Conservation (phyloP, 2,113 vertebrate species). For the Fulmarus glacialis region DNA sequence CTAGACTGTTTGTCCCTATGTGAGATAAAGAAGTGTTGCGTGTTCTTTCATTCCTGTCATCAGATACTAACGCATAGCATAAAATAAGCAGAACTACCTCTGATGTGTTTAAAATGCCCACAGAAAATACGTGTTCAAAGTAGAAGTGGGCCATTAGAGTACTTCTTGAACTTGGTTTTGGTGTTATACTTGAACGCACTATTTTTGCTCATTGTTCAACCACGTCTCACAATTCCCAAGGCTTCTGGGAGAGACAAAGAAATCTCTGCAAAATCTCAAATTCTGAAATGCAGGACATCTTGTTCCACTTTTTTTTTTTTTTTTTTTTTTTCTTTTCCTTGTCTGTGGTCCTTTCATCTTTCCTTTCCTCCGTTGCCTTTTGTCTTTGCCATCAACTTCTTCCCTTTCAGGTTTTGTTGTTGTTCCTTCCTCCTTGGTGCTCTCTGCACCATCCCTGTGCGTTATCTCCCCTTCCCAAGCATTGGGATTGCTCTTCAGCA, state of each 20-base stretch:
- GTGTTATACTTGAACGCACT: neutral
- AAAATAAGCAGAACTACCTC: neutral
- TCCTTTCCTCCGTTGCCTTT: neutral
- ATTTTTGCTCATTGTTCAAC: neutral
- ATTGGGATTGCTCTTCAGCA: neutral
- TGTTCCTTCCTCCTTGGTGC: slow-evolving; percentile 39
- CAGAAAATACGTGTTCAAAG: neutral
- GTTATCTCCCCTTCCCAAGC: slow-evolving; percentile 21
- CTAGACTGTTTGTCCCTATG: neutral
- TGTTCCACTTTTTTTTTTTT: neutral
- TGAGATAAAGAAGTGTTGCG: neutral
- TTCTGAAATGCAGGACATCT: neutral
- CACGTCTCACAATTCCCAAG: neutral
- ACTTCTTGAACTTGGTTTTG: neutral
- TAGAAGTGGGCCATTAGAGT: neutral
- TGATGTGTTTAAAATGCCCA: neutral
- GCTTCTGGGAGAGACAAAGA: neutral
- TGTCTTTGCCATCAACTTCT: slow-evolving; percentile 12
- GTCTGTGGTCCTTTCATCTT: neutral
- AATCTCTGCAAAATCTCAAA: neutral
- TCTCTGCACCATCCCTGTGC: neutral
- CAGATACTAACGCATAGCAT: accelerated
- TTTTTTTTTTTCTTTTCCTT: too few relatives aligned
- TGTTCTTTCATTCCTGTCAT: neutral
- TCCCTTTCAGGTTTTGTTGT: neutral